Evolutionary conservation across 2,888 invertebrate species (phyloP).

Genomic region (Drosophila anomalipes): DNA sequence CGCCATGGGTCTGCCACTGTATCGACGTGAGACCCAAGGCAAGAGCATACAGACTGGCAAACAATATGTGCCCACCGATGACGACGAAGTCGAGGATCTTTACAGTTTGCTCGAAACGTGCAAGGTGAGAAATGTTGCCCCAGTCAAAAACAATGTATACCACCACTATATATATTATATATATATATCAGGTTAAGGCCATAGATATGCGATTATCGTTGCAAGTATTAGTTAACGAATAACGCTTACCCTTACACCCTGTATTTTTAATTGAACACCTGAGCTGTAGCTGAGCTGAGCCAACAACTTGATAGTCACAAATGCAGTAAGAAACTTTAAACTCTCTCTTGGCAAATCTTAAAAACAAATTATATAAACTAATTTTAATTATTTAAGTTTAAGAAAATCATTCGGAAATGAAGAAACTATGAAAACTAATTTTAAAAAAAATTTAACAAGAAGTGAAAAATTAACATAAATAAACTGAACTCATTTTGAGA

Average conservation of each 20-base stretch:
- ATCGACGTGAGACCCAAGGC: constrained; percentile 93
- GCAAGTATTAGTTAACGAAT: constrained; percentile 18
- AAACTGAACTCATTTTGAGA: neutral
- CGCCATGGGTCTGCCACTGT: constrained; percentile 97
- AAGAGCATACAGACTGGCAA: constrained; percentile 92
- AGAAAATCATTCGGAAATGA: no score
- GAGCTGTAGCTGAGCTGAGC: neutral
- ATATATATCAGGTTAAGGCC: constrained; percentile 15
- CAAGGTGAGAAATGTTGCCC: constrained; percentile 75
- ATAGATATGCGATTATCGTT: constrained; percentile 34
- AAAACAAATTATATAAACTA: neutral
- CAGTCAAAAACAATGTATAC: neutral
- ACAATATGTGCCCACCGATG: constrained; percentile 91
- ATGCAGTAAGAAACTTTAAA: neutral
- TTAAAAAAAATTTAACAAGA: neutral
- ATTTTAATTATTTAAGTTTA: neutral
- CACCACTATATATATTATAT: neutral
- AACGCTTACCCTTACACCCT: constrained; percentile 33
- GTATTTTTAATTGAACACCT: neutral
- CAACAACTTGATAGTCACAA: neutral
- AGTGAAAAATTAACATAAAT: neutral
- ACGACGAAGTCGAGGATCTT: constrained; percentile 99
- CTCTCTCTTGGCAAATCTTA: neutral
- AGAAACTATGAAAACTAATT: no score
- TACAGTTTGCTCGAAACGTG: constrained; percentile 89